Conservation (phyloP, 2,888 invertebrate species). For the Trichogramma dendrolimi region DNA sequence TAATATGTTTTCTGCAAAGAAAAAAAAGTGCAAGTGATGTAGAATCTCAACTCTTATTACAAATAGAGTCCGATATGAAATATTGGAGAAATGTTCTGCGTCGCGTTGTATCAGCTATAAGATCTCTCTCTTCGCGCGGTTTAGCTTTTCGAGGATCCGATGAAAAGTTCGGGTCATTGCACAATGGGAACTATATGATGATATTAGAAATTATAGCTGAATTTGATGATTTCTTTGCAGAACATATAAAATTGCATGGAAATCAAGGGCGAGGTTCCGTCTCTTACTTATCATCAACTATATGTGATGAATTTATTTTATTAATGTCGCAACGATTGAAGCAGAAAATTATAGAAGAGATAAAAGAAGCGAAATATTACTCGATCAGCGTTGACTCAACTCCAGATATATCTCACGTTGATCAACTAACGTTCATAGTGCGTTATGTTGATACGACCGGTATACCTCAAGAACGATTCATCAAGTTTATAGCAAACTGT, state of each 20-base stretch:
- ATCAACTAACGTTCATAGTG: background rate
- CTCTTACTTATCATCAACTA: no score
- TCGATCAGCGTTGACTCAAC: background rate
- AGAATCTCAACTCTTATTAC: background rate
- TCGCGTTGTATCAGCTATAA: conserved; percentile 35
- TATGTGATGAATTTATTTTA: no score
- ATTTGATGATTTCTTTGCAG: no score
- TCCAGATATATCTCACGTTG: background rate
- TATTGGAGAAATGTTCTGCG: conserved; percentile 37
- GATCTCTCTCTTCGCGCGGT: conserved; percentile 31
- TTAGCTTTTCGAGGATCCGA: conserved; percentile 37
- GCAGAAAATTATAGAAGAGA: no score
- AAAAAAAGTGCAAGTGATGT: background rate
- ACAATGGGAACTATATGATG: conserved; percentile 41
- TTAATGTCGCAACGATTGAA: no score
- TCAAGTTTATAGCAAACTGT: no score
- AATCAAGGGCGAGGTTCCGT: no score
- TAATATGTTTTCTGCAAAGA: conserved; percentile 8
- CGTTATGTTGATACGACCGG: background rate
- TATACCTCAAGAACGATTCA: no score
- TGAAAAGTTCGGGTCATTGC: conserved; percentile 34
- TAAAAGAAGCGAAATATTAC: background rate
- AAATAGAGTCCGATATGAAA: conserved; percentile 22
- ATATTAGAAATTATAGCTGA: background rate
- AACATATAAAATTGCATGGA: no score